Percentiles rank a stretch among this genome's conserved stretches.
Evolutionary conservation across 2,113 vertebrate species (phyloP).

Genomic region (Apodemus speciosus): DNA sequence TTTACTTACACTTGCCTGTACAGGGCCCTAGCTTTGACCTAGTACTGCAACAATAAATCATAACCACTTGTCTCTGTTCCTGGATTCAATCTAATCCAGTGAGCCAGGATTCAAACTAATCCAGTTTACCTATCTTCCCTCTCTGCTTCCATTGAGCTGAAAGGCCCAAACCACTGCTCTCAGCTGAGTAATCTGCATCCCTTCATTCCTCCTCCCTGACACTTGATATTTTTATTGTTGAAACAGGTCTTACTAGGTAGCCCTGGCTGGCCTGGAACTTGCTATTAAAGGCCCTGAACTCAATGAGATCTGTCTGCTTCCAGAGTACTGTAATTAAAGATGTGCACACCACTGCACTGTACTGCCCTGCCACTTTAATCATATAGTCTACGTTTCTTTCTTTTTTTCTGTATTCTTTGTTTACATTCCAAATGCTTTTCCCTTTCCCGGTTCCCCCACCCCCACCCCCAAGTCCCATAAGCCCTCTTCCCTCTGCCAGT

Average conservation of each 20-base stretch:
- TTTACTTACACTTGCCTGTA: not conserved
- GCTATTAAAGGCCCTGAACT: not conserved
- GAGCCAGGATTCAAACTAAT: slow-evolving; percentile 3
- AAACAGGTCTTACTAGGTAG: not conserved
- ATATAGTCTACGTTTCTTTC: not conserved
- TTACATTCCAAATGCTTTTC: too few relatives aligned
- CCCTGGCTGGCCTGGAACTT: not conserved
- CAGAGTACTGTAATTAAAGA: not conserved
- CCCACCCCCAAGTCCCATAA: too few relatives aligned
- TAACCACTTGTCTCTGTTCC: not conserved
- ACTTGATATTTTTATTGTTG: not conserved
- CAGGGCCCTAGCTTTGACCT: not conserved
- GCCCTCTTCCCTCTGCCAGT: too few relatives aligned
- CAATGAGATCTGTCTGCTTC: not conserved
- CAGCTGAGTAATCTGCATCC: not conserved
- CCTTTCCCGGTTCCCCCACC: too few relatives aligned
- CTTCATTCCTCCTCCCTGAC: not conserved
- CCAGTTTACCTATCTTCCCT: not conserved
- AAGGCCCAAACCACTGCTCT: not conserved
- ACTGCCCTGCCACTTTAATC: not conserved
- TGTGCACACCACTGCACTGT: not conserved
- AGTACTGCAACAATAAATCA: not conserved
- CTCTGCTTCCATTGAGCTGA: not conserved
- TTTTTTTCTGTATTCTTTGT: too few relatives aligned
- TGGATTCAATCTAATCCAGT: not conserved